These are phyloP conservation scores for Pithys albifrons DNA, from an alignment of 2,113 vertebrate species.

Conservation along the genomic window DNA sequence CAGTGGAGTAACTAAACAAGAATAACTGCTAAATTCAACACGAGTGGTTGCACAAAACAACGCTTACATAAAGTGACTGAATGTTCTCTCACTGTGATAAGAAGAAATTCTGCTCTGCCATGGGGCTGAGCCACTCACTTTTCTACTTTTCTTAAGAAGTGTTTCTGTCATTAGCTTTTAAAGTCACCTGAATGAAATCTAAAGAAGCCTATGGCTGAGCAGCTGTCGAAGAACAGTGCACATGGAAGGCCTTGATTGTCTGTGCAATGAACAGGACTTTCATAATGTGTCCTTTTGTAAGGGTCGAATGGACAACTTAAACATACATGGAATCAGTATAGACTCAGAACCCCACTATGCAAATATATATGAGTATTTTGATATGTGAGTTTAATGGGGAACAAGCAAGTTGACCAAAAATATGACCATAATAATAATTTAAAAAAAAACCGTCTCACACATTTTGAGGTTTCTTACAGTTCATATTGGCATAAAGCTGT, in stretches of 20 bases:
- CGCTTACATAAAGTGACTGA: not conserved
- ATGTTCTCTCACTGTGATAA: not conserved
- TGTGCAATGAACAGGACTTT: not conserved
- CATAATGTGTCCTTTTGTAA: not conserved
- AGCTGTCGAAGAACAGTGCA: not conserved
- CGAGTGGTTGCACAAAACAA: not conserved
- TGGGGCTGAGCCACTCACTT: not conserved
- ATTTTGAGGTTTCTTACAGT: not conserved
- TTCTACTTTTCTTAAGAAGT: not conserved
- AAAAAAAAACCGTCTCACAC: not conserved
- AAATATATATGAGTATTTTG: not conserved
- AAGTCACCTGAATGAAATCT: constrained; percentile 2
- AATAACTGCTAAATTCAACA: not conserved
- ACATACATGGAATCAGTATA: not conserved
- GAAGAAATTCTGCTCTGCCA: not conserved
- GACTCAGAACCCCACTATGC: not conserved
- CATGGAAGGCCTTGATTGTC: not conserved
- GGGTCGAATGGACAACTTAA: not conserved
- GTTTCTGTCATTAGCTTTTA: constrained; percentile 33
- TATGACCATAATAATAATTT: not conserved
- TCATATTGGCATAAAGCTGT: not conserved
- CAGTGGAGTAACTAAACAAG: not conserved
- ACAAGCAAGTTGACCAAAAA: not conserved
- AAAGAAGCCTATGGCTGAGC: not conserved
- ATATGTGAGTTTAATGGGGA: not conserved